Percentiles rank a stretch among this genome's conserved stretches.
Evolutionary conservation across 2,888 invertebrate genomes (phyloP).

Genomic region (Eupithecia pulchellata): DNA sequence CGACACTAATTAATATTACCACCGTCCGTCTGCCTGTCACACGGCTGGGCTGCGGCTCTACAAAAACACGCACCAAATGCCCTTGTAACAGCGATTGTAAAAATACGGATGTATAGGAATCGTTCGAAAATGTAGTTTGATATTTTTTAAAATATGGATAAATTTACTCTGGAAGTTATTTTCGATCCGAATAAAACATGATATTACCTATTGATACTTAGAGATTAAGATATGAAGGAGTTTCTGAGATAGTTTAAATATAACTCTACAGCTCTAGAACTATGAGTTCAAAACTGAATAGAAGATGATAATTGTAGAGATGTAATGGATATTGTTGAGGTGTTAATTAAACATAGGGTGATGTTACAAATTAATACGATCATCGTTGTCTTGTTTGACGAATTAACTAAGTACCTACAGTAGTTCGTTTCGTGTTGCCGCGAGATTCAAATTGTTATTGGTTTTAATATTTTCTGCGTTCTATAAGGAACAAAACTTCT

Average conservation of each 20-base stretch:
- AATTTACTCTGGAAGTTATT: background rate
- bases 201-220: background rate
- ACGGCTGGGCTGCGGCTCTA: slow-evolving; percentile 29
- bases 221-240: background rate
- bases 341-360: background rate
- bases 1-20: slow-evolving; percentile 65
- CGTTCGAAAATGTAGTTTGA: background rate
- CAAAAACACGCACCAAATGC: slow-evolving; percentile 26
- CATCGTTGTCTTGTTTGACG: too few species aligned
- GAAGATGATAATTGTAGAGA: background rate
- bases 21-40: slow-evolving; percentile 54
- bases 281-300: background rate
- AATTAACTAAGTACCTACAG: too few species aligned
- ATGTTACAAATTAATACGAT: background rate
- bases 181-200: background rate
- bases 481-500: too few species aligned
- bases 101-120: background rate
- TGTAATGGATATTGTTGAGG: background rate
- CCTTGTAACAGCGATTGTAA: background rate
- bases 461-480: too few species aligned
- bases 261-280: background rate
- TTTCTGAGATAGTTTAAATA: background rate
- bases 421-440: too few species aligned
- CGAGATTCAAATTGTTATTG: too few species aligned
- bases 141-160: background rate